Evolutionary conservation across 2,113 vertebrate genomes (phyloP), one percentile per base, ranked within the genome.

Genomic region (Oreotrochilus melanogaster): DNA sequence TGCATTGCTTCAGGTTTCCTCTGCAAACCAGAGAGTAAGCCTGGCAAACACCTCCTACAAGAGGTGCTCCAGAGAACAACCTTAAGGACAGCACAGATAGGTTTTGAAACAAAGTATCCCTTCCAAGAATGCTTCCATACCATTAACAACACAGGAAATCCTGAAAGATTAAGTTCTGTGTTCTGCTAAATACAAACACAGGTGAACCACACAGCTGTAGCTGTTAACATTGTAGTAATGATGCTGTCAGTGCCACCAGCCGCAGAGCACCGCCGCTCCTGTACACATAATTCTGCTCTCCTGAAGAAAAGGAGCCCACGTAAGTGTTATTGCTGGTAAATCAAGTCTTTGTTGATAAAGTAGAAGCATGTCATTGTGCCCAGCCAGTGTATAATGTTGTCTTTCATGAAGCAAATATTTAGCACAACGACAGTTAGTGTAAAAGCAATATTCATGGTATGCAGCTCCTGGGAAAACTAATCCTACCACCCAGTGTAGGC

Each of bases 341-440:
- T 69, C 45, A 62, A 97, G 91, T 37, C 81, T 89, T 95, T 95
- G 89, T 95, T 94, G 83, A 88, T 89, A 96, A 95, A 96, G 62
- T n/a, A 97, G 94, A 97, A 96, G 50, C 71, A 92, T 75, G 43
- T 23, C 69, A 82, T 88, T 81, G 48, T 83, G 75, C 85, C 48
- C 80, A 64, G 78, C 14, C 66, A 88, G 81, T 58, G 93, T 89
- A 96, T 96, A 96, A 97, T 82, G 73, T 95, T 95, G 96, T 88
- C 89, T 91, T 96, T 95, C 93, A 92, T 48, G 71, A 96, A 74
- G 89, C 3, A n/a, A 74, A 47, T 57, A 82, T 56, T 88, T 78
- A 91, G 66, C 7, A 92, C 51, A 82, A 86, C 0, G 37, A 93
- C 10, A 28, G 71, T 33, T 66, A 62, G 11, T 62, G 62, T 91